Evolutionary conservation across 2,113 vertebrate genomes (phyloP).

Genomic region (Mus pahari): DNA sequence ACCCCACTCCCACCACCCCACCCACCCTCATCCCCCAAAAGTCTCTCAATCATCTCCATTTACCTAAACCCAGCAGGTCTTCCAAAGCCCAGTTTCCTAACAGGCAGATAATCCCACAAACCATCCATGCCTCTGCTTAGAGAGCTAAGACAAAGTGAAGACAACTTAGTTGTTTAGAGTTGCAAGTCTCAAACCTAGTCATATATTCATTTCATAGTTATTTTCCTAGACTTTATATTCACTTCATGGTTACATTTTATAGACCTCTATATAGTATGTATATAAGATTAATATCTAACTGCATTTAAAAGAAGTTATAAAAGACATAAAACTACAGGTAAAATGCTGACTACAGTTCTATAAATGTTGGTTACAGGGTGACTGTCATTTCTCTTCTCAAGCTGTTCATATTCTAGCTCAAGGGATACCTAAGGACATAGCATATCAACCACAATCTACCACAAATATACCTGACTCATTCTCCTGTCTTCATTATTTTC

Average conservation of each 20-base stretch:
- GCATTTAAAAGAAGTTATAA: not conserved
- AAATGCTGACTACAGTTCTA: not conserved
- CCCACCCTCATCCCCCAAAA: not conserved
- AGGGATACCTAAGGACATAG: not conserved
- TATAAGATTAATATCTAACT: conserved; percentile 5
- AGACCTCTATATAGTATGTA: not conserved
- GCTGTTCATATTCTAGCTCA: not conserved
- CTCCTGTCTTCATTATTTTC: not conserved
- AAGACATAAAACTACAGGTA: not conserved
- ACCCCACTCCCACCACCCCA: not conserved
- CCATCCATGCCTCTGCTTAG: not conserved
- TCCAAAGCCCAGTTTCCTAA: conserved; percentile 20
- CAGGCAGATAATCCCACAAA: not conserved
- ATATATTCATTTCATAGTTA: not conserved
- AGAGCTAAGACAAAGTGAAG: not conserved
- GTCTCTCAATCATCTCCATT: not conserved
- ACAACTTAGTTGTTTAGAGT: not conserved
- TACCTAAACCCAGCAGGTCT: not conserved
- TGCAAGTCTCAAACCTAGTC: not conserved
- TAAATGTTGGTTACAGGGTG: not conserved
- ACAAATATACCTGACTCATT: not conserved
- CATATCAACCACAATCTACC: not conserved
- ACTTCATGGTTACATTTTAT: not conserved
- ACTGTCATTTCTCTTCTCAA: not conserved
- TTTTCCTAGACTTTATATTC: not conserved